phyloP scores from a whole-genome alignment of 2,797 vertebrate species.

The Oceanodroma leucorhoa region DNA sequence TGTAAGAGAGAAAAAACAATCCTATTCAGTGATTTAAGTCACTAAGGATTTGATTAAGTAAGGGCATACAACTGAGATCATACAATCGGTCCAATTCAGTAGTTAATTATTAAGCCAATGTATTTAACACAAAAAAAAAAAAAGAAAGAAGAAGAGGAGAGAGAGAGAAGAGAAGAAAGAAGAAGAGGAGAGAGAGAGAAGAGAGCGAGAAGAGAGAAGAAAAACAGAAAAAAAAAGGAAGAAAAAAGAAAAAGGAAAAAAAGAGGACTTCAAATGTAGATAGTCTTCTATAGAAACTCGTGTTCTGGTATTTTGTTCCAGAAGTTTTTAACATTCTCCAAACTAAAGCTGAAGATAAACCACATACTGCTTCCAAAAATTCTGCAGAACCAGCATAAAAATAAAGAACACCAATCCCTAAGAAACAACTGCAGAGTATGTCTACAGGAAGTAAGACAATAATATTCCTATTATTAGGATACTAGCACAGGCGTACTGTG shows the following conservation, averaged over 20 bases:
- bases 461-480: neutral
- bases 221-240: neutral
- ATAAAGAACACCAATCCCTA: neutral
- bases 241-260: neutral
- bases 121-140: neutral
- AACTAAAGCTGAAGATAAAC: neutral
- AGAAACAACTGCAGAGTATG: neutral
- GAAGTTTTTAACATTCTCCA: neutral
- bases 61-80: conserved; percentile 27
- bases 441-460: neutral
- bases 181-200: too few relatives aligned
- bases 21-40: conserved; percentile 46
- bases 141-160: too few relatives aligned
- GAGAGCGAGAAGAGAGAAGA: too few relatives aligned
- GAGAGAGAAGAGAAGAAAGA: too few relatives aligned
- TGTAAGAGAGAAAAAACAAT: conserved; percentile 37
- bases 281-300: neutral
- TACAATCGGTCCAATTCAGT: neutral
- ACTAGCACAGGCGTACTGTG: neutral
- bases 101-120: conserved; percentile 34
- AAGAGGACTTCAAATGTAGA: neutral
- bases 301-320: neutral
- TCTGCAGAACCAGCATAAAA: neutral
- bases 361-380: neutral
- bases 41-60: conserved; percentile 56